A percentile compares a stretch with the other conserved stretches of the same genome.
Conservation (phyloP, 2,113 vertebrate species). For the Pseudopipra pipra region DNA sequence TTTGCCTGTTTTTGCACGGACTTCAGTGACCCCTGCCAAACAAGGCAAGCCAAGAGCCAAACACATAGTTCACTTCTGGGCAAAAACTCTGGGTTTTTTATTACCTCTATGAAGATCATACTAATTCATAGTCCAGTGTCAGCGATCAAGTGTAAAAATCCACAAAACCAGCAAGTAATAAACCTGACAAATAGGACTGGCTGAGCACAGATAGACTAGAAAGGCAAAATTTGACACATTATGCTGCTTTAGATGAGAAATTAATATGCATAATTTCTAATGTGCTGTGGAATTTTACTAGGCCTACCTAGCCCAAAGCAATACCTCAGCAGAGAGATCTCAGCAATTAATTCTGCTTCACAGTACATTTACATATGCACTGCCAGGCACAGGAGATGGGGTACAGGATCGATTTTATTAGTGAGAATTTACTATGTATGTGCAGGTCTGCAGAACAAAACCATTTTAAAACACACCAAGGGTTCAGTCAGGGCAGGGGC, state of each 20-base stretch:
- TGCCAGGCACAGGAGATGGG: background rate
- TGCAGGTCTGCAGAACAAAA: background rate
- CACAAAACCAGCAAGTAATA: slow-evolving; percentile 7
- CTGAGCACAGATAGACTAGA: background rate
- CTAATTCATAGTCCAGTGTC: background rate
- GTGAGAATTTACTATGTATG: background rate
- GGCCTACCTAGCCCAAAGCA: slow-evolving; percentile 10
- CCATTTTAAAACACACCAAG: background rate
- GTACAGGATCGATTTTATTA: background rate
- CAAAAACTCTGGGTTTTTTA: background rate
- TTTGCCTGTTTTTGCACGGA: background rate
- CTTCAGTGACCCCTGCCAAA: slow-evolving; percentile 20
- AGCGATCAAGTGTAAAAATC: background rate
- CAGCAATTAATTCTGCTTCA: slow-evolving; percentile 14
- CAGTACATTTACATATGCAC: background rate
- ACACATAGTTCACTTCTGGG: background rate
- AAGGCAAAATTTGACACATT: background rate
- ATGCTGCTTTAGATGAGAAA: background rate
- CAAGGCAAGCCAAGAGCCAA: background rate
- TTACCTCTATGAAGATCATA: background rate
- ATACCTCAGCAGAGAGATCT: slow-evolving; percentile 10
- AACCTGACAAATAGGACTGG: background rate
- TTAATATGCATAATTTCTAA: background rate
- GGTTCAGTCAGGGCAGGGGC: background rate
- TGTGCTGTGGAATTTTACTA: slow-evolving; percentile 19